phyloP scores from a whole-genome alignment of 1,140 invertebrate species.

The Ceratitis capitata region DNA sequence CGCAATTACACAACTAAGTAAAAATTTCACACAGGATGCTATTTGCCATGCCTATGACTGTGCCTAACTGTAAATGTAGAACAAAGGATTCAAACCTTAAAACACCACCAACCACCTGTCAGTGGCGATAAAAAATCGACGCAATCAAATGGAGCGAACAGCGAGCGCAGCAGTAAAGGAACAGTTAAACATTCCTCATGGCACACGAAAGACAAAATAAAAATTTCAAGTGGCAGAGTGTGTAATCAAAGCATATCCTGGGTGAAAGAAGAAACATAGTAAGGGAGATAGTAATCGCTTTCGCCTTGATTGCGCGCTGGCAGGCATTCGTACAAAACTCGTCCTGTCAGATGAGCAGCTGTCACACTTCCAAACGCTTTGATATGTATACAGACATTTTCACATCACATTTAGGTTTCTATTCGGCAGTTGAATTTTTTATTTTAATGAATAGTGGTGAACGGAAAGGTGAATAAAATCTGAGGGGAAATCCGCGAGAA shows the following conservation, averaged over 20 bases:
- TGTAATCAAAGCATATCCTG: conserved; percentile 2
- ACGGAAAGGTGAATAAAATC: background rate
- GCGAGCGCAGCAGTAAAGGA: background rate
- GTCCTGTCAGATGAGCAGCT: background rate
- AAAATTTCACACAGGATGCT: background rate
- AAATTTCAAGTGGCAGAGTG: background rate
- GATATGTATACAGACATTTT: background rate
- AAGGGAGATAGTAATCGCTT: background rate
- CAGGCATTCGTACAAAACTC: background rate
- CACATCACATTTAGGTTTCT: background rate
- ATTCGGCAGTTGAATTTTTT: background rate
- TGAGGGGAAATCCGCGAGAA: conserved; percentile 38
- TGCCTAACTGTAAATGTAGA: background rate
- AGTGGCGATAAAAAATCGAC: background rate
- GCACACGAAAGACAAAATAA: background rate
- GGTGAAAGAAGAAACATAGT: no score
- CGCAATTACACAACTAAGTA: background rate
- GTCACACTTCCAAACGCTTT: background rate
- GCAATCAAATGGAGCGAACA: background rate
- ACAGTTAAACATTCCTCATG: conserved; percentile 1
- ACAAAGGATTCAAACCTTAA: conserved; percentile 9
- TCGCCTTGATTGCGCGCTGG: background rate
- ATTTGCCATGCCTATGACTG: background rate
- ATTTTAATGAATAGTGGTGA: background rate
- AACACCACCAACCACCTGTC: background rate